phyloP scores from a whole-genome alignment of 2,888 invertebrate genomes.

The Noctua janthina region DNA sequence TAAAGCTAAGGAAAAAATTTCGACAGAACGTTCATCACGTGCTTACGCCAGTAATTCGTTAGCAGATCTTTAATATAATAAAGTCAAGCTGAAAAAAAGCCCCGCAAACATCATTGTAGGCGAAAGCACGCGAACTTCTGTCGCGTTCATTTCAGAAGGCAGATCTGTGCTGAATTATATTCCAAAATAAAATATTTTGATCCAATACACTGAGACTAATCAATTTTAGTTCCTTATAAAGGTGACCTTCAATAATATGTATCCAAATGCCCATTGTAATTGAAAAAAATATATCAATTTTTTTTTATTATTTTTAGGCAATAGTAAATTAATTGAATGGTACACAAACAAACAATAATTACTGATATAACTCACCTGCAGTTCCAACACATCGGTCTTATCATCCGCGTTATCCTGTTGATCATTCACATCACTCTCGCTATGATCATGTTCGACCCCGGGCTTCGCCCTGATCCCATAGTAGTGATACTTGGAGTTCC shows the following conservation, averaged over 20 bases:
- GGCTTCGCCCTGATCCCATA: constrained; percentile 99
- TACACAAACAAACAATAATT: background rate
- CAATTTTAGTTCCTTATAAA: background rate
- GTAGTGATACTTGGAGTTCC: constrained; percentile 99
- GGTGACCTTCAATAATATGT: no score
- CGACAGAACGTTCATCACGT: background rate
- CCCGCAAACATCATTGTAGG: background rate
- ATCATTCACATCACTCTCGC: constrained; percentile 57
- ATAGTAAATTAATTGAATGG: background rate
- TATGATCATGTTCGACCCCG: constrained; percentile 61
- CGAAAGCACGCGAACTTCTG: background rate
- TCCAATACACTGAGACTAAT: background rate
- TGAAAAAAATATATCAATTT: no score
- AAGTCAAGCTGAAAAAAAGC: background rate
- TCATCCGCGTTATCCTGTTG: constrained; percentile 69
- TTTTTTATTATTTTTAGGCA: background rate
- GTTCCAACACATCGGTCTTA: constrained; percentile 71
- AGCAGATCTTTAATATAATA: background rate
- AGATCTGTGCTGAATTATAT: background rate
- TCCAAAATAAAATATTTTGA: background rate
- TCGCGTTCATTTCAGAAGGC: background rate
- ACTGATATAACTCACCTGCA: constrained; percentile 68
- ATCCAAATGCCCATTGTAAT: no score
- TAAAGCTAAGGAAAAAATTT: background rate
- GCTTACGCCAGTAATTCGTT: background rate